Base-by-base conservation (phyloP, 2,113 vertebrate genomes). In the Zosterops borbonicus region DNA sequence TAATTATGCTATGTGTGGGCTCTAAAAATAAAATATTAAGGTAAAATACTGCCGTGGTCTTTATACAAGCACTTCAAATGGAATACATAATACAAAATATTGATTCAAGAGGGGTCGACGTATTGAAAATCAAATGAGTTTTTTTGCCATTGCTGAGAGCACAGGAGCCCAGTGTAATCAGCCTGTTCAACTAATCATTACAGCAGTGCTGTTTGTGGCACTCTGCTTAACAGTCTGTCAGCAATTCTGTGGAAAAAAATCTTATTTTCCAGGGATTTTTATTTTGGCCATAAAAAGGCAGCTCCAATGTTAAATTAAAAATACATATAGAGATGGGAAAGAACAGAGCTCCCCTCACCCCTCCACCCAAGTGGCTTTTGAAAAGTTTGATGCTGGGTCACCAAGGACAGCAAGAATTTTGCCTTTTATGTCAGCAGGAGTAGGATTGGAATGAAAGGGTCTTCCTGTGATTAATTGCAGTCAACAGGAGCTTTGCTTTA, bases 101-200 rank as follows among this genome's bases (percentile, higher is more conserved):
- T 95, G 95, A 97, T 97, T 97, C 90, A 95, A 95, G 95, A 89
- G 90, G 35, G 41, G 85, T 35, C 83, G 58, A 85, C 22, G 11
- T 94, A 96, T 93, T 95, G 95, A 96, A 96, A 97, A 96, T 95
- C 91, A 96, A 96, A 97, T 89, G 93, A 96, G 79, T 81, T 96
- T 94, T 94, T 49, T 94, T 96, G 90, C 95, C 88, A 78, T 78
- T 94, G 92, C 93, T 95, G 88, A 88, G 94, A 96, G 94, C 85
- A 83, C 85, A 92, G 67, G 82, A 95, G 55, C 79, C 85, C 83
- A 37, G n/a, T 29, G 91, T 88, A 97, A 96, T 95, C 94, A 97
- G 71, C 44, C 90, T 92, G 95, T 93, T 97, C 93, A 94, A 44
- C 90, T 97, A 96, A 94, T 96, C 94, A 89, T 96, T 96, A 94